Base-by-base conservation (phyloP, 2,797 vertebrate genomes). In the Eupleurogrammus muticus region DNA sequence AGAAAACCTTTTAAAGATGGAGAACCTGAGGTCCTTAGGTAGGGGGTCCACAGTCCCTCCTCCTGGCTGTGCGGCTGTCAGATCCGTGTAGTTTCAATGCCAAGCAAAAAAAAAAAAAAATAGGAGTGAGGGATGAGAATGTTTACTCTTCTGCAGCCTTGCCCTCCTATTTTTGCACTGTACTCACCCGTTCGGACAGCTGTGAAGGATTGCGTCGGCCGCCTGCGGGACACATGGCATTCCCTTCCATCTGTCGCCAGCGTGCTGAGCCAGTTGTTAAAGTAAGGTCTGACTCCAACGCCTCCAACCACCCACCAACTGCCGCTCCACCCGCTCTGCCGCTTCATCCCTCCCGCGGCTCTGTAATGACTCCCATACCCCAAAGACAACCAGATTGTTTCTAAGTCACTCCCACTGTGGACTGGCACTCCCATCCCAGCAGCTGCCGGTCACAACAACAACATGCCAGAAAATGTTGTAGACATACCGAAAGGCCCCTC, bases 201-300 rank as follows among this genome's bases (percentile, higher is more conserved):
- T 91, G 88, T 87, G 86, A 89, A 81, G 79, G 88, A 91, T 89
- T 70, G 88, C 20, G 75, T 85, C 73, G 32, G 56, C 79, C 52
- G 70, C 80, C 81, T 12, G 20, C 23, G 66, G 80, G 66, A 79
- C 88, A 89, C 85, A 87, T 82, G 82, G 75, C 80, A 54, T 82
- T 77, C 72, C 70, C 71, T 57, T 78, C 92, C 90, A 93, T 92
- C 87, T 92, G 91, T 85, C 67, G 63, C 36, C 82, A 5, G 38
- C 16, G 48, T 64, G 60, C 77, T 21, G 63, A 79, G 75, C 79
- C 53, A 53, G 69, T 82, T 50, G 65, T 72, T n/a, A 86, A 70
- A 89, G 80, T 89, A 77, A n/a, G 75, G 78, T 83, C 6, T 71
- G 68, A 55, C 75, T 79, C 66, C 28, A 50, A 40, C 56, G 35